These are phyloP conservation scores for Cheumatopsyche charites DNA, from an alignment of 1,140 invertebrate species.

Conservation along the genomic window DNA sequence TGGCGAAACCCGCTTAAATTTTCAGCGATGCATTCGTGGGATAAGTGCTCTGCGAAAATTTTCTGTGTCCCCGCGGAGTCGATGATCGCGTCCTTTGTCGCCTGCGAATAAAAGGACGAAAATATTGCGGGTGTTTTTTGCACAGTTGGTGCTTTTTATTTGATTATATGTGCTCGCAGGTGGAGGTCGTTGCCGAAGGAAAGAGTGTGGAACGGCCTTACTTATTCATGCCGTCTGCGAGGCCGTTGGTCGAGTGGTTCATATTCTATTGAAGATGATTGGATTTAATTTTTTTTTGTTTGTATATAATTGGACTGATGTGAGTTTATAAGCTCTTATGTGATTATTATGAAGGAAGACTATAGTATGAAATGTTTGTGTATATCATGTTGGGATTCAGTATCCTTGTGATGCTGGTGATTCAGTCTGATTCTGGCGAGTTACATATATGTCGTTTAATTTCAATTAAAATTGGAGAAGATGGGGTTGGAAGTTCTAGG, in stretches of 20 bases:
- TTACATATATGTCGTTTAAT: too few species aligned
- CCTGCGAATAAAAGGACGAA: conserved; percentile 13
- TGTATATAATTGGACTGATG: background rate
- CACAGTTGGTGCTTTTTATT: conserved; percentile 4
- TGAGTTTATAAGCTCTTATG: too few species aligned
- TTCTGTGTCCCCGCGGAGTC: conserved; percentile 14
- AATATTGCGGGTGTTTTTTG: conserved; percentile 11
- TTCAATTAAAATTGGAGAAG: too few species aligned
- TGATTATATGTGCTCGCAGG: too few species aligned
- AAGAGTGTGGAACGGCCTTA: background rate
- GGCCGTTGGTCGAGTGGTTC: background rate
- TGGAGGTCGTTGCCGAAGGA: background rate
- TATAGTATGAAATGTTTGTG: too few species aligned
- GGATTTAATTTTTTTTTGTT: background rate
- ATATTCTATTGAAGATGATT: too few species aligned
- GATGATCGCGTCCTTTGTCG: conserved; percentile 23
- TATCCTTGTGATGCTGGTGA: too few species aligned
- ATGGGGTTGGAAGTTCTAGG: too few species aligned
- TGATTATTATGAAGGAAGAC: too few species aligned
- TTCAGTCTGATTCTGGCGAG: too few species aligned
- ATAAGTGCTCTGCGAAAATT: conserved; percentile 11
- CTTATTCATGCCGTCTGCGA: too few species aligned
- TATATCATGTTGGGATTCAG: too few species aligned
- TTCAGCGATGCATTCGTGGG: background rate
- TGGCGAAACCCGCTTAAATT: background rate